Conservation (phyloP, 1,140 invertebrate species). For the Lithobius niger region DNA sequence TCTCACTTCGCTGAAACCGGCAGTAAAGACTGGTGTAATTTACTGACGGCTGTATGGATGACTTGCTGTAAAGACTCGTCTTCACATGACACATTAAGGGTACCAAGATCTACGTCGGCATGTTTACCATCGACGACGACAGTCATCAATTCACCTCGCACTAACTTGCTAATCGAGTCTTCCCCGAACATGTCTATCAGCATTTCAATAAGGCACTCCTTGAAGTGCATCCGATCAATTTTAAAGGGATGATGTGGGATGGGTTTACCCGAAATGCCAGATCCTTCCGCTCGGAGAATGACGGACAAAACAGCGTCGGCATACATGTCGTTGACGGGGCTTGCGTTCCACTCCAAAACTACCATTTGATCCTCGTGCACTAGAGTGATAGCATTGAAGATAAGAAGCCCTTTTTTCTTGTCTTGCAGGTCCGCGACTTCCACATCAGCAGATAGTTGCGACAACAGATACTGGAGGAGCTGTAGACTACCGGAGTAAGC, state of each 20-base stretch:
- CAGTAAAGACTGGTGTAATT: slow-evolving; percentile 69
- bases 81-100: slow-evolving; percentile 61
- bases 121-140: slow-evolving; percentile 71
- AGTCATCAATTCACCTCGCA: slow-evolving; percentile 75
- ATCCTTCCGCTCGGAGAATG: slow-evolving; percentile 57
- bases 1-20: too few relatives aligned
- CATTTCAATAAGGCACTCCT: slow-evolving; percentile 86
- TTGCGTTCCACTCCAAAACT: slow-evolving; percentile 83
- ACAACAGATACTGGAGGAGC: slow-evolving; percentile 66
- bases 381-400: slow-evolving; percentile 57
- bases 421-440: slow-evolving; percentile 54
- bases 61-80: slow-evolving; percentile 66
- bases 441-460: slow-evolving; percentile 66
- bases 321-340: slow-evolving; percentile 94
- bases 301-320: slow-evolving; percentile 84
- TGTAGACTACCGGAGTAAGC: slow-evolving; percentile 64
- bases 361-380: slow-evolving; percentile 70
- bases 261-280: slow-evolving; percentile 11
- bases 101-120: slow-evolving; percentile 71
- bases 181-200: slow-evolving; percentile 91
- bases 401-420: slow-evolving; percentile 51
- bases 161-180: slow-evolving; percentile 84
- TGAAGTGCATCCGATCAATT: slow-evolving; percentile 73
- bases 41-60: slow-evolving; percentile 68
- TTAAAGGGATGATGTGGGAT: too few relatives aligned